Evolutionary conservation across 2,797 vertebrate species (phyloP).

Genomic region (Gymnocypris eckloni): DNA sequence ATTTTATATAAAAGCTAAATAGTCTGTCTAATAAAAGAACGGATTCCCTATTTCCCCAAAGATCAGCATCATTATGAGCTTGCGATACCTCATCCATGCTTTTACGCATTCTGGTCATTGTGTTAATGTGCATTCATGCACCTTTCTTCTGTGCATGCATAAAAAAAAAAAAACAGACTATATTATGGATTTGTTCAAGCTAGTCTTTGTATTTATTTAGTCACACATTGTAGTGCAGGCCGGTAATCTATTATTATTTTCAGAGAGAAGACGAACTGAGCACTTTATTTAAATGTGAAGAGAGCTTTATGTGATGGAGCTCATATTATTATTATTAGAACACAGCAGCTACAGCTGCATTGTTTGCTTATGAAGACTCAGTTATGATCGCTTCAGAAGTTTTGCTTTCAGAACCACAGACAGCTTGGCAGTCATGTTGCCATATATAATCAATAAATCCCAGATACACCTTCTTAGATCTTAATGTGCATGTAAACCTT

Average conservation of each 20-base stretch:
- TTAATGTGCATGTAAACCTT: background rate
- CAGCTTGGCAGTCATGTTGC: constrained; percentile 58
- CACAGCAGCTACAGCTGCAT: background rate
- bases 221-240: background rate
- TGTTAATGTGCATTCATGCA: background rate
- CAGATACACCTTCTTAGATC: background rate
- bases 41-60: background rate
- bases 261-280: background rate
- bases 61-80: background rate
- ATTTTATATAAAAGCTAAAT: background rate
- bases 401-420: constrained; percentile 72
- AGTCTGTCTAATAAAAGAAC: background rate
- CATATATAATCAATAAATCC: background rate
- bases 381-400: constrained; percentile 25
- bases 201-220: constrained; percentile 2
- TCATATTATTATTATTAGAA: background rate
- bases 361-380: background rate
- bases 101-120: background rate
- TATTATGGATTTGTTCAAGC: background rate
- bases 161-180: background rate
- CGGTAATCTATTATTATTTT: background rate
- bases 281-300: constrained; percentile 7
- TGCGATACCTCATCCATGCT: background rate
- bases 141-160: too few species aligned
- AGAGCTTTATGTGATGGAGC: background rate